These are phyloP conservation scores for Gymnoscopelus braueri DNA, from an alignment of 2,797 vertebrate species.

Conservation along the genomic window DNA sequence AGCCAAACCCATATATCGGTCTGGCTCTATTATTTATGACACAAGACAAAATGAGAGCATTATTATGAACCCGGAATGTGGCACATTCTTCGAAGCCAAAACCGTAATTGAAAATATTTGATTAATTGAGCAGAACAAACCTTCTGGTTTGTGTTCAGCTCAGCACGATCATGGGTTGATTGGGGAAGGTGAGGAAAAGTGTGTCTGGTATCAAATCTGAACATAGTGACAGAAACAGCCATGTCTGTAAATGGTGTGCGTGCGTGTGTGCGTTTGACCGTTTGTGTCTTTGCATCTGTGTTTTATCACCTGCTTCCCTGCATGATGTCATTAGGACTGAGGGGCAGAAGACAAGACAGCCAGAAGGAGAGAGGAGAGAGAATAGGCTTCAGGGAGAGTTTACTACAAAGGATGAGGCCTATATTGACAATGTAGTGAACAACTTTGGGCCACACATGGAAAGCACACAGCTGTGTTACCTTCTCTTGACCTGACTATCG, in stretches of 20 bases:
- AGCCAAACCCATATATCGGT: no score
- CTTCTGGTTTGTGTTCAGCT: conserved; percentile 31
- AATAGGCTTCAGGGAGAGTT: neutral
- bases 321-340: neutral
- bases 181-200: conserved; percentile 32
- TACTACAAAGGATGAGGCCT: neutral
- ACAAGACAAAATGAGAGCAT: no score
- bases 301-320: no score
- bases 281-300: no score
- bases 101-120: no score
- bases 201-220: conserved; percentile 15
- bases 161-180: conserved; percentile 20
- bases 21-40: no score
- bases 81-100: no score
- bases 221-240: conserved; percentile 7
- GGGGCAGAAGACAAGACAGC: neutral
- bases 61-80: no score
- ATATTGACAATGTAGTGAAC: no score
- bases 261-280: neutral
- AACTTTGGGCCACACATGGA: no score
- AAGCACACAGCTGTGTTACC: neutral
- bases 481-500: conserved; percentile 1
- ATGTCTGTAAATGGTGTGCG: neutral
- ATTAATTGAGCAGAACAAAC: conserved; percentile 17
- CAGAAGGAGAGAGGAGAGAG: neutral